Evolutionary conservation across 2,113 vertebrate genomes (phyloP).

Genomic region (Halichoeres trimaculatus): DNA sequence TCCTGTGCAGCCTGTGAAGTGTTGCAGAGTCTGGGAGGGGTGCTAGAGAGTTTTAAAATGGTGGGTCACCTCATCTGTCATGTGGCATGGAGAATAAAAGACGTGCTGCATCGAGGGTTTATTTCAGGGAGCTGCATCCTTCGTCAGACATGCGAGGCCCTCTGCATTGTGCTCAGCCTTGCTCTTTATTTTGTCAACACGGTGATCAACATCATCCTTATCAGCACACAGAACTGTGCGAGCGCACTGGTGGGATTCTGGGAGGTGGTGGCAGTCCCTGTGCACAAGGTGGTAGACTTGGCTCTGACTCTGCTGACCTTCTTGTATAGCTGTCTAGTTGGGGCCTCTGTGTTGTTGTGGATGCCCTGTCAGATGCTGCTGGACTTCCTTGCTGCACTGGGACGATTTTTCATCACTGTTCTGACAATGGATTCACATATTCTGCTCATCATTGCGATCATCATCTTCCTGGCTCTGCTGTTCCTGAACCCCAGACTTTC

Average conservation of each 20-base stretch:
- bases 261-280: slow-evolving; percentile 75
- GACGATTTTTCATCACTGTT: slow-evolving; percentile 75
- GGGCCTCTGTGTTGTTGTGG: slow-evolving; percentile 86
- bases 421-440: slow-evolving; percentile 81
- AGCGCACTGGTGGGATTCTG: slow-evolving; percentile 76
- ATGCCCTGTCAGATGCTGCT: slow-evolving; percentile 85
- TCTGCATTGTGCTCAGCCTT: slow-evolving; percentile 84
- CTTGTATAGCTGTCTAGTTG: slow-evolving; percentile 85
- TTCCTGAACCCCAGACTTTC: slow-evolving; percentile 75
- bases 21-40: slow-evolving; percentile 71
- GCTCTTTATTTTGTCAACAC: slow-evolving; percentile 88
- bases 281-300: slow-evolving; percentile 73
- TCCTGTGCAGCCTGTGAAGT: slow-evolving; percentile 57
- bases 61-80: slow-evolving; percentile 83
- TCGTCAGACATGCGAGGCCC: slow-evolving; percentile 82
- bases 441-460: slow-evolving; percentile 72
- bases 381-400: slow-evolving; percentile 74
- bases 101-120: slow-evolving; percentile 83
- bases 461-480: slow-evolving; percentile 54
- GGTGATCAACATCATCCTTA: slow-evolving; percentile 87
- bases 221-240: slow-evolving; percentile 85
- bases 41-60: slow-evolving; percentile 84
- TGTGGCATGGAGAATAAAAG: slow-evolving; percentile 77
- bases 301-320: slow-evolving; percentile 78
- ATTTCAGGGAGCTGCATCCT: slow-evolving; percentile 80